Conservation (phyloP, 2,113 vertebrate species). For the Melospiza melodia region DNA sequence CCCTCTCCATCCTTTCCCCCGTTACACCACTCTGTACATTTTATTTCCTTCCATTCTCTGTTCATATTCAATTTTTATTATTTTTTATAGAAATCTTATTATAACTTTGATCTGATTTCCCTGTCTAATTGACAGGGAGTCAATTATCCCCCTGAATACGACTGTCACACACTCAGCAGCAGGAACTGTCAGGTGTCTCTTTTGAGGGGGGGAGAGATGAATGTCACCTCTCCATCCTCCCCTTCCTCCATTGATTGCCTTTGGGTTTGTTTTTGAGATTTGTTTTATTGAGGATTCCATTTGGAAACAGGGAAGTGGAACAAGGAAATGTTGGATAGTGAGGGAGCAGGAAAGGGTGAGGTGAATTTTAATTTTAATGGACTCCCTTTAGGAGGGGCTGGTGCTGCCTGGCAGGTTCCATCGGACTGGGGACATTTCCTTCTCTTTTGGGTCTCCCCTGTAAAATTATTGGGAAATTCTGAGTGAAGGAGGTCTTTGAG, state of each 20-base stretch:
- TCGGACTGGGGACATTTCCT: accelerated
- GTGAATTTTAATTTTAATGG: background rate
- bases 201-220: background rate
- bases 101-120: background rate
- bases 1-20: background rate
- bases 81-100: background rate
- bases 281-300: background rate
- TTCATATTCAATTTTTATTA: background rate
- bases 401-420: background rate
- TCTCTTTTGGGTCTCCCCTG: background rate
- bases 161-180: background rate
- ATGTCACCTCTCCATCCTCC: background rate
- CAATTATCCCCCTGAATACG: constrained; percentile 2
- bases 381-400: background rate
- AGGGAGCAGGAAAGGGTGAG: background rate
- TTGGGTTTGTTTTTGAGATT: background rate
- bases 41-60: background rate
- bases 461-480: background rate
- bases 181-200: background rate
- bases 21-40: accelerated
- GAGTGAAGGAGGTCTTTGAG: background rate
- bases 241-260: background rate
- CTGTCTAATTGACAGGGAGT: constrained; percentile 33
- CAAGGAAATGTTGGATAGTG: background rate
- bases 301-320: background rate